Evolutionary conservation across 2,888 invertebrate genomes (phyloP), one percentile per base, ranked within the genome.

Genomic region (Sphaerophoria rueppellii): DNA sequence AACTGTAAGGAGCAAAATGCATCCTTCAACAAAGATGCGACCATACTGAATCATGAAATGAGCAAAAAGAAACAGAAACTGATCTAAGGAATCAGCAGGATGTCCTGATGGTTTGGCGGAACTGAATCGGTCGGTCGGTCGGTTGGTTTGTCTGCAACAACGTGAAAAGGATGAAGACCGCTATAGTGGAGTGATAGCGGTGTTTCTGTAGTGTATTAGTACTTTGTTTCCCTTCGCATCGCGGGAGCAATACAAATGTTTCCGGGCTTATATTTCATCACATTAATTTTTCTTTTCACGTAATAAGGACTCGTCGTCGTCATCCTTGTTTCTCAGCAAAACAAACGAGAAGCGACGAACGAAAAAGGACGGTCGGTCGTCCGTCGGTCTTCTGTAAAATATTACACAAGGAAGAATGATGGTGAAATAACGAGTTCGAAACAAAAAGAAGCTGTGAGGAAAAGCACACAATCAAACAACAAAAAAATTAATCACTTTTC

Each of bases 31-130:
- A 57, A 69, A 71, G 76, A 81, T 63, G 2, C 24, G 24, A 85
- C 70, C 77, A 73, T 76, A 77, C 77, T 81, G 24, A 24, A 24
- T 77, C 70, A 58, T 63, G 70, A 77, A 76, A 77, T 80, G 63
- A 76, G 32, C 1, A 48, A 46, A 67, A 40, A 61, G 46, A 67
- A 43, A 67, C 12, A 46, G 43, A 65, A 40, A 76, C 76, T 77
- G 77, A 81, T 77, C 73, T 73, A 85, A 80, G 73, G 70, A 85
- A 81, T 85, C 81, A 85, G 73, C 81, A 81, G 81, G 73, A 85
- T 70, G 55, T 65, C 70, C 72, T 76, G 24, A 54, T n/a, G 52
- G 37, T 7, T 4, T 9, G 48, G 63, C 6, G 14, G 50, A 24
- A 24, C 12, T 5, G 12, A 9, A 34, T 32, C 34, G 11, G 50